Percentiles rank a stretch among this genome's conserved stretches.
Evolutionary conservation across 2,888 invertebrate genomes (phyloP).

Genomic region (Plagodis dolabraria): DNA sequence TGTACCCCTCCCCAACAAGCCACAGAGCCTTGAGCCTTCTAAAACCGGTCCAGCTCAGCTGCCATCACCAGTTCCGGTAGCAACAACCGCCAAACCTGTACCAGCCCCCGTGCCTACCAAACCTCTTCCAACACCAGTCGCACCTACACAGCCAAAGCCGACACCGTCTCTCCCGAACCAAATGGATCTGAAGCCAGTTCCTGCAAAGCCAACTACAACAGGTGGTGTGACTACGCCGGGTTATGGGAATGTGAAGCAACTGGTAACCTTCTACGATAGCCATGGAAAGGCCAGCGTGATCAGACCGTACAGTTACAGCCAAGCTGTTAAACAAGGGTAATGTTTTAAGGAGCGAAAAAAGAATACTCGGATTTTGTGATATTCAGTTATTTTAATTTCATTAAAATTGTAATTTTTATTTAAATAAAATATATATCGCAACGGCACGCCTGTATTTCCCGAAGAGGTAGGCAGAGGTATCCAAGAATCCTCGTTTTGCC

Average conservation of each 20-base stretch:
- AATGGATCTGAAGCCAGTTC: conserved; percentile 56
- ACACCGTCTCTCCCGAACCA: conserved; percentile 44
- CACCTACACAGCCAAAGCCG: conserved; percentile 32
- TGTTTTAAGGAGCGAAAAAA: background rate
- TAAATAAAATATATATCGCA: too few species aligned
- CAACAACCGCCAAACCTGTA: conserved; percentile 37
- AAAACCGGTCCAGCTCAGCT: conserved; percentile 11
- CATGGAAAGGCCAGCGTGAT: conserved; percentile 73
- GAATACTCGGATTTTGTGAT: background rate
- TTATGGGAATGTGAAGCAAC: conserved; percentile 70
- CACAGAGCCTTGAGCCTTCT: conserved; percentile 23
- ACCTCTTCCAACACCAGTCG: conserved; percentile 28
- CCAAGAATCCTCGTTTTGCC: too few species aligned
- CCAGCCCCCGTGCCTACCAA: conserved; percentile 32
- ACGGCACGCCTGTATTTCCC: too few species aligned
- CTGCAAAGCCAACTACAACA: conserved; percentile 56
- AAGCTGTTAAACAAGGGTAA: conserved; percentile 78
- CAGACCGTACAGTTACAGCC: conserved; percentile 74
- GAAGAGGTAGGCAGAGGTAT: too few species aligned
- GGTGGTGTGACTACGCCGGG: conserved; percentile 70
- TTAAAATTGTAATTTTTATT: background rate
- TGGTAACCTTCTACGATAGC: conserved; percentile 72
- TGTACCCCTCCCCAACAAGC: conserved; percentile 35
- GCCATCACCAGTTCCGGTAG: conserved; percentile 31
- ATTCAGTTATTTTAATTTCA: background rate